phyloP scores from a whole-genome alignment of 2,888 invertebrate genomes.

The Agrotis exclamationis region DNA sequence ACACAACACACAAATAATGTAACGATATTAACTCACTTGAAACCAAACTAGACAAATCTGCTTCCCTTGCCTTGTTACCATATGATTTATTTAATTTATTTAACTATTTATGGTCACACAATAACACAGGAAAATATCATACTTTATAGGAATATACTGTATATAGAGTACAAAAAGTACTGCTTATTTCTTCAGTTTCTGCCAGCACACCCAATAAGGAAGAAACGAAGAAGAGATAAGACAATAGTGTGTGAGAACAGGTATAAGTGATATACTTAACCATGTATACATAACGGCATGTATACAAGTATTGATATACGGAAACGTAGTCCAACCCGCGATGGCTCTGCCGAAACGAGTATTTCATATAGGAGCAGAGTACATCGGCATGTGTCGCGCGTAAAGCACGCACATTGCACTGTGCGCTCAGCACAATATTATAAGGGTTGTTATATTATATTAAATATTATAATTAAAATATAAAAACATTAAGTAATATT shows the following conservation, averaged over 20 bases:
- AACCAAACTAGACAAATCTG: background rate
- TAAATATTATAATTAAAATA: background rate
- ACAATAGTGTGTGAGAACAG: no score
- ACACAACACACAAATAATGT: no score
- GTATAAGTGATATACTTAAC: conserved; percentile 14
- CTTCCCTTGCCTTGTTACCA: background rate
- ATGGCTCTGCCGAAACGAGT: conserved; percentile 52
- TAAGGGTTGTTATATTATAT: conserved; percentile 54
- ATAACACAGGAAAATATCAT: no score
- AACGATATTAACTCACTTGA: background rate
- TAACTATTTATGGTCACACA: no score
- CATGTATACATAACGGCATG: conserved; percentile 20
- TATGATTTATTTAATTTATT: no score
- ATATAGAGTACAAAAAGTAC: no score
- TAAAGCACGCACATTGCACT: conserved; percentile 68
- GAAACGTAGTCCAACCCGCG: conserved; percentile 19
- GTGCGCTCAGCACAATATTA: conserved; percentile 56
- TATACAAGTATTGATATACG: conserved; percentile 11
- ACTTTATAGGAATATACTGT: no score
- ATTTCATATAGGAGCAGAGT: conserved; percentile 62
- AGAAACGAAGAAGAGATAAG: no score
- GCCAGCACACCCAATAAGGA: no score
- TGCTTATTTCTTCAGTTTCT: no score
- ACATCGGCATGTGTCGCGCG: conserved; percentile 68
- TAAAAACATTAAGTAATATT: background rate